Percentiles rank a stretch among this genome's conserved stretches.
Evolutionary conservation across 2,888 invertebrate species (phyloP).

Genomic region (Xanthia togata): DNA sequence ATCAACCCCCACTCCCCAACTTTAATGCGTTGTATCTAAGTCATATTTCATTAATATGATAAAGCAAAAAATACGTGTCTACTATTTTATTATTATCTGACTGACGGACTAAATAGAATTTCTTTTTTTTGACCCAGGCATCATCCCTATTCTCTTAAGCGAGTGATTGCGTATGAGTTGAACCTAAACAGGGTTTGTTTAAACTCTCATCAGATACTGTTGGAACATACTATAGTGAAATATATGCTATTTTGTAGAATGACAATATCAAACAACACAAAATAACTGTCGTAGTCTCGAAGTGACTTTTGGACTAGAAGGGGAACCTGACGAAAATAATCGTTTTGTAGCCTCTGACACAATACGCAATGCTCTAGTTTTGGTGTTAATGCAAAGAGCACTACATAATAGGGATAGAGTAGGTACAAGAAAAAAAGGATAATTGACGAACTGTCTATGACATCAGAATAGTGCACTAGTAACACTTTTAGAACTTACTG

Average conservation of each 20-base stretch:
- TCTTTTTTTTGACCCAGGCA: too few relatives aligned
- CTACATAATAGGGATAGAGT: neutral
- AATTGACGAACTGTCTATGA: too few relatives aligned
- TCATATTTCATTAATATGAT: too few relatives aligned
- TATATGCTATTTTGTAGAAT: neutral
- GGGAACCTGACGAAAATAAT: neutral
- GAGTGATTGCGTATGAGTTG: neutral
- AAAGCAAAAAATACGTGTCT: too few relatives aligned
- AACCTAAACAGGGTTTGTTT: neutral
- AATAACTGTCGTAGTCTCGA: neutral
- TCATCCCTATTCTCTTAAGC: too few relatives aligned
- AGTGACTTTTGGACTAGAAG: neutral
- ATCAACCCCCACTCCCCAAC: too few relatives aligned
- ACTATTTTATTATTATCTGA: too few relatives aligned
- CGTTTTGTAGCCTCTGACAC: neutral
- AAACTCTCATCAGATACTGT: neutral
- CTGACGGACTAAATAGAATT: too few relatives aligned
- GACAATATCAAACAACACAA: neutral
- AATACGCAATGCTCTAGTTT: neutral
- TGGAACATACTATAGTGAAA: neutral
- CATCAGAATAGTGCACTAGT: neutral
- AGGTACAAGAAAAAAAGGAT: neutral
- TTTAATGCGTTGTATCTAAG: too few relatives aligned
- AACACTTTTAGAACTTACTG: neutral
- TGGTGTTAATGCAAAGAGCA: neutral